Percentiles rank a stretch among this genome's conserved stretches.
phyloP scores from a whole-genome alignment of 2,113 vertebrate genomes.

The Coptodon rendalli region DNA sequence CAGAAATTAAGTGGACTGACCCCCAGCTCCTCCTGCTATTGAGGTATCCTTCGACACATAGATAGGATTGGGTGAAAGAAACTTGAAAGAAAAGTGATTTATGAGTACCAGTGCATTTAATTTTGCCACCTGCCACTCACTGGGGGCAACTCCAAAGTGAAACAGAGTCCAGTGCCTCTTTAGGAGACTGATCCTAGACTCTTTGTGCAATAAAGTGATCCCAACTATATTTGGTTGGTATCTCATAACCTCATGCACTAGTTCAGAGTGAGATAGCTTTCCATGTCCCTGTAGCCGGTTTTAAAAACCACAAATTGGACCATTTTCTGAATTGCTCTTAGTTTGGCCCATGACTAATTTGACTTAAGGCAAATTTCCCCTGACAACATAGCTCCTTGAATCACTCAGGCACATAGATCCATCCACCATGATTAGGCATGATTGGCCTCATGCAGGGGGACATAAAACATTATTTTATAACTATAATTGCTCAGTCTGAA shows the following conservation, averaged over 20 bases:
- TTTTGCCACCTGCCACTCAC: neutral
- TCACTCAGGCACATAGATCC: neutral
- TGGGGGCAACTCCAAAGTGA: accelerated
- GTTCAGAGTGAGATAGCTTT: neutral
- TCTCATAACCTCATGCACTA: neutral
- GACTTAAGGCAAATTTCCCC: neutral
- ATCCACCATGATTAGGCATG: neutral
- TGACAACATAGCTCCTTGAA: neutral
- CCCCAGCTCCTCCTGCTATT: neutral
- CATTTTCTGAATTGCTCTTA: neutral
- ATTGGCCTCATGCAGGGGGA: neutral
- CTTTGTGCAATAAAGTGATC: neutral
- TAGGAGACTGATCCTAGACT: neutral
- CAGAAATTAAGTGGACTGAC: neutral
- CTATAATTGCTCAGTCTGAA: neutral
- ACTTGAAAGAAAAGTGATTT: neutral
- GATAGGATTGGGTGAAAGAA: neutral
- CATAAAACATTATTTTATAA: neutral
- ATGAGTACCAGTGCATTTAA: neutral
- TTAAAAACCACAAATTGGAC: neutral
- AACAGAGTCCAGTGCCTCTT: neutral
- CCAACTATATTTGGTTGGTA: accelerated
- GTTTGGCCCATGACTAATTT: neutral
- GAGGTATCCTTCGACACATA: neutral
- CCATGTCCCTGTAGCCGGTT: neutral